Base-by-base conservation (phyloP, 2,888 invertebrate species). In the Molanna angustata region DNA sequence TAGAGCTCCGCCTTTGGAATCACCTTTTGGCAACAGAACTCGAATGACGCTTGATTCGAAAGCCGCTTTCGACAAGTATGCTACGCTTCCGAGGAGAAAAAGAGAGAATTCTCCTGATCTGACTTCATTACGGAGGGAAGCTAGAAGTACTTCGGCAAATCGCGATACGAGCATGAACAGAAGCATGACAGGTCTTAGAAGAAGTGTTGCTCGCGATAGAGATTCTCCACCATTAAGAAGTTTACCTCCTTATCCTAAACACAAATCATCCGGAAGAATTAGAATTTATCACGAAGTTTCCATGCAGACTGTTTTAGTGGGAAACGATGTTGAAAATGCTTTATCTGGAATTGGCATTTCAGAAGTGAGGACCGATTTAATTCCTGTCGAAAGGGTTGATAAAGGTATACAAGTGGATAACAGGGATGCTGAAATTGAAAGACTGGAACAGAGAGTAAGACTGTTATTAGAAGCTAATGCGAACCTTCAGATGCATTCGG, bases 251-350 rank as follows among this genome's bases (percentile, higher is more conserved):
- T 77, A 74, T 60, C 70, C 77, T n/a, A 70, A 72, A 39, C 69
- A 69, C 52, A 70, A 70, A 59, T 21, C 41, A 1, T 48, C 57
- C 1, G 68, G 74, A 22, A 81, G 79, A 65, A 84, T 86, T 1
- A 79, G 83, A 64, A 91, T 92, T 60, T 91, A 88, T 67, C 90
- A 90, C 61, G 92, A 92, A 69, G 86, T 80, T 27, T 78, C 82
- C 42, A 80, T 83, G 11, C 92, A 92, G 68, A 92, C 92, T 1
- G 86, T 86, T 18, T 69, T 92, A 45, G 80, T 87, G 1, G 82
- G 84, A 48, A 69, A 72, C 2, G 91, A 91, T 64, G 76, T 91
- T 18, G 86, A 88, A 59, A 82, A 84, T 14, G 85, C 85, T 3
- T 72, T 90, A 46, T 80, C 82, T 1, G 89, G 89, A 1, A 69